Base-by-base conservation (phyloP, 2,797 vertebrate genomes). In the Borostomias antarcticus region DNA sequence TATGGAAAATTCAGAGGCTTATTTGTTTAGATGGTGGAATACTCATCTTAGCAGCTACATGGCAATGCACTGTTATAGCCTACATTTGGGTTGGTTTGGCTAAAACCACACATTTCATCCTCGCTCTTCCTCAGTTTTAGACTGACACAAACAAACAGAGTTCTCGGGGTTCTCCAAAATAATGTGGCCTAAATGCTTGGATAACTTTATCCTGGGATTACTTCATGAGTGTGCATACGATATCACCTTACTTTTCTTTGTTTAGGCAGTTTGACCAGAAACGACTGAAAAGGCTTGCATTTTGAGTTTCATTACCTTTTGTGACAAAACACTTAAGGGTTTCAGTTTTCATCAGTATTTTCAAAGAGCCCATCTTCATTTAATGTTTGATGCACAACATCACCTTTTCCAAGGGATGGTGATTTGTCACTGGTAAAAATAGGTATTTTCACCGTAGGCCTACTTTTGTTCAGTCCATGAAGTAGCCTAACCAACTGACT, bases 401-500 rank as follows among this genome's bases (percentile, higher is more conserved):
- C 29, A 29, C 62, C 35, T 30, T 32, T 70, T 76, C 62, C 48
- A 63, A 17, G 50, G 53, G 58, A 81, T 25, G 35, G 6, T 26
- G 19, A 40, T 45, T 58, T 58, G 25, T 43, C 19, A 72, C 40
- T 37, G 25, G 62, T 64, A 59, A 64, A 72, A 19, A 1, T 52
- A 3, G 47, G 23, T 79, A 75, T 85, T 81, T 85, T 81, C 66
- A 79, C 82, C n/a, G n/a, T n/a, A n/a, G n/a, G n/a, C n/a, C n/a
- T 84, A 76, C 77, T 79, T 57, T 82, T 85, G 69, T 89, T 89
- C 74, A 76, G 62, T 29, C 48, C 74, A 40, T 58, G 68, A 79
- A 78, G 80, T 81, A 83, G 88, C 86, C 84, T 81, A 83, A 89
- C 86, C 84, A 86, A 84, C 69, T 88, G 73, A 62, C 68, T 75